Evolutionary conservation across 2,113 vertebrate species (phyloP).

Genomic region (Chitala chitala): DNA sequence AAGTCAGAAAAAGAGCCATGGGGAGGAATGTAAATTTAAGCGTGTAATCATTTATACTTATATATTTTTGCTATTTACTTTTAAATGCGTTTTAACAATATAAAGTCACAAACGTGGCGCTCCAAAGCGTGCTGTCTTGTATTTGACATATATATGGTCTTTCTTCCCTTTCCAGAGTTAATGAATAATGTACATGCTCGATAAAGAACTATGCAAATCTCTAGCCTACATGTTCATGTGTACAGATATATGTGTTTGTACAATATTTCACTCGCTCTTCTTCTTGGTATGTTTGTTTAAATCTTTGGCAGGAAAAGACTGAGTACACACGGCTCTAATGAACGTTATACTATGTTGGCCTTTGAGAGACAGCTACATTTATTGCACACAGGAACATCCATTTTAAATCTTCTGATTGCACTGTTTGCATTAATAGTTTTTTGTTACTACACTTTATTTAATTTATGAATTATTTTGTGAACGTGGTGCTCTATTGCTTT

Average conservation of each 20-base stretch:
- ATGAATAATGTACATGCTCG: conserved; percentile 40
- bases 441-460: too few species aligned
- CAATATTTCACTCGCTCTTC: neutral
- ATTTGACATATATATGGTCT: conserved; percentile 31
- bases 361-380: neutral
- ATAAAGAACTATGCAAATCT: conserved; percentile 29
- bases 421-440: too few species aligned
- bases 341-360: neutral
- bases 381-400: neutral
- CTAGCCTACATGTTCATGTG: conserved; percentile 14
- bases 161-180: conserved; percentile 20
- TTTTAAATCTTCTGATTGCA: neutral
- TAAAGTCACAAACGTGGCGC: conserved; percentile 26
- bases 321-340: neutral
- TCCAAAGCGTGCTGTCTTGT: conserved; percentile 9
- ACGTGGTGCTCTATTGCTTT: too few species aligned
- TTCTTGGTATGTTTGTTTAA: neutral
- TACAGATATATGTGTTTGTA: conserved; percentile 25
- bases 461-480: too few species aligned
- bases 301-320: neutral
- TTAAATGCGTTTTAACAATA: conserved; percentile 26
- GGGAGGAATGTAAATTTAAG: conserved; percentile 49
- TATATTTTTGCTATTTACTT: conserved; percentile 21
- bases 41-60: conserved; percentile 47
- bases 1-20: conserved; percentile 58